phyloP scores from a whole-genome alignment of 2,113 vertebrate species.

The Plecotus auritus region DNA sequence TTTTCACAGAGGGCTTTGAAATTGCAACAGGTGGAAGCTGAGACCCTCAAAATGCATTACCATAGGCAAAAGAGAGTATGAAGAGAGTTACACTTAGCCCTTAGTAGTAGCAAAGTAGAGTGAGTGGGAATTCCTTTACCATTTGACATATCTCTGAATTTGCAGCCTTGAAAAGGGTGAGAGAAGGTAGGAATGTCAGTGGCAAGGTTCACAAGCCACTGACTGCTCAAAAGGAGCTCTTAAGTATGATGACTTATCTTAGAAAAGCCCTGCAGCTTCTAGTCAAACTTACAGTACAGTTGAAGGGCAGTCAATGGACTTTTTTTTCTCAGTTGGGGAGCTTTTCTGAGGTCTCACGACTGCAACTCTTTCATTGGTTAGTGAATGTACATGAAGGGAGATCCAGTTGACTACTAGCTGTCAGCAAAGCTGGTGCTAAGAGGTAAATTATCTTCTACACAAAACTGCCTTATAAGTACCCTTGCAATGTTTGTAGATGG shows the following conservation, averaged over 20 bases:
- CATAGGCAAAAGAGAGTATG: not conserved
- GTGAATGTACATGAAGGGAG: not conserved
- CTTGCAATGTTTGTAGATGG: not conserved
- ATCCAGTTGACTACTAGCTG: not conserved
- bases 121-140: not conserved
- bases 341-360: not conserved
- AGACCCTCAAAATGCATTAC: not conserved
- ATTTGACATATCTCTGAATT: slow-evolving; percentile 8
- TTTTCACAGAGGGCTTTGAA: not conserved
- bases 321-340: not conserved
- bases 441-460: not conserved
- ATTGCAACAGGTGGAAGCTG: not conserved
- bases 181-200: not conserved
- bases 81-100: not conserved
- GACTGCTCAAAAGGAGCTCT: not conserved
- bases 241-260: not conserved
- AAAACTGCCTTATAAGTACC: not conserved
- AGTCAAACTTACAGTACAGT: slow-evolving; percentile 18
- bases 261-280: slow-evolving; percentile 20
- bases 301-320: not conserved
- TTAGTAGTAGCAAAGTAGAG: not conserved
- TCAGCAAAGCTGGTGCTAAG: not conserved
- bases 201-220: not conserved
- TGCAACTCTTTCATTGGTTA: not conserved
- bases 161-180: not conserved